Conservation (phyloP, 2,797 vertebrate genomes). For the Sarcophilus harrisii region DNA sequence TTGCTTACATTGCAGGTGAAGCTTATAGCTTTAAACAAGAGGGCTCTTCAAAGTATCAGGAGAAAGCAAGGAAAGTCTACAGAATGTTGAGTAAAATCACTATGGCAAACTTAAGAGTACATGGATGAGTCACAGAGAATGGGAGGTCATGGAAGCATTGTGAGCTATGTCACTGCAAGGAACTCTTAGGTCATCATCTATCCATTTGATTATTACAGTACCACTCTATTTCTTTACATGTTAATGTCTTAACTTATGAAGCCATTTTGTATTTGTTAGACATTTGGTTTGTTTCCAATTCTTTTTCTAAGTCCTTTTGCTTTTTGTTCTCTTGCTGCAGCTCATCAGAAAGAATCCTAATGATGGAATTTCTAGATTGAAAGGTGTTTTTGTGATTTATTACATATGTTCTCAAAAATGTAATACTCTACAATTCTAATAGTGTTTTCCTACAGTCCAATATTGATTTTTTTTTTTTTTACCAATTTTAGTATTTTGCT, state of each 20-base stretch:
- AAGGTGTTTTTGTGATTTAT: background rate
- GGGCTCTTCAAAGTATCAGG: background rate
- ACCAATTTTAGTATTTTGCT: background rate
- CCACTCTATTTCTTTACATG: background rate
- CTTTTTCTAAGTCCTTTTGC: background rate
- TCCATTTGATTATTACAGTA: background rate
- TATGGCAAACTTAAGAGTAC: background rate
- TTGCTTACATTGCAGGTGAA: background rate
- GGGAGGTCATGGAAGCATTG: background rate
- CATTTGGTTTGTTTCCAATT: background rate
- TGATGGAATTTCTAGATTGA: background rate
- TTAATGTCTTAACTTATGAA: background rate
- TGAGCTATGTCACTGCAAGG: background rate
- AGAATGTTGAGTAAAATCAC: background rate
- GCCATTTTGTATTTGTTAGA: background rate
- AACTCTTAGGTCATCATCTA: background rate
- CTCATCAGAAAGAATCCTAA: background rate
- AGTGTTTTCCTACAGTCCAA: background rate
- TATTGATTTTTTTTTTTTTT: background rate
- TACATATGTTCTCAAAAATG: background rate
- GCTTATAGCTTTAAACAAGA: background rate
- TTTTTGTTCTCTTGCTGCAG: background rate
- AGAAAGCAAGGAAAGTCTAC: background rate
- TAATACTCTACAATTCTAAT: background rate
- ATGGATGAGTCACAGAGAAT: background rate